A percentile compares a stretch with the other conserved stretches of the same genome.
Conservation (phyloP, 2,113 vertebrate genomes). For the Corvus cornix region DNA sequence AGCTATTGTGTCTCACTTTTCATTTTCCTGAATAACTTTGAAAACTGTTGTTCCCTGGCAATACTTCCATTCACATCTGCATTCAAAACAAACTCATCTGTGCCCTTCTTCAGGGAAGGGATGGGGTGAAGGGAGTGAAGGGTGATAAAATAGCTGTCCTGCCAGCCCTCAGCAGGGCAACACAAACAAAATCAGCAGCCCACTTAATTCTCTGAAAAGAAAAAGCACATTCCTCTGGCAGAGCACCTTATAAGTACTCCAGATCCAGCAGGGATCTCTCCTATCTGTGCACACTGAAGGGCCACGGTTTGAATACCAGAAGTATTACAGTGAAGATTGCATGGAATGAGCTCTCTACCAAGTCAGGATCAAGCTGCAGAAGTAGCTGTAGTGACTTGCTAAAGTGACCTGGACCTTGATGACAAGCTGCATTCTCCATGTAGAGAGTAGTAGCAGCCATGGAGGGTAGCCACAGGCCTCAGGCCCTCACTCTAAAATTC, state of each 20-base stretch:
- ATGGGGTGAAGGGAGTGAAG: not conserved
- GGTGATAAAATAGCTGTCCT: not conserved
- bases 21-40: not conserved
- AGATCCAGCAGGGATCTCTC: not conserved
- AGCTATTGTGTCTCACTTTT: not conserved
- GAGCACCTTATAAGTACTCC: not conserved
- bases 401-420: not conserved
- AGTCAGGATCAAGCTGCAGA: not conserved
- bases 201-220: not conserved
- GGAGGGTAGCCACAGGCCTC: not conserved
- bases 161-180: not conserved
- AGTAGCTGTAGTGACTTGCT: not conserved
- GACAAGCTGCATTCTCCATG: not conserved
- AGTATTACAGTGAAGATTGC: not conserved
- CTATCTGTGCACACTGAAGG: conserved; percentile 15
- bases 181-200: conserved; percentile 13
- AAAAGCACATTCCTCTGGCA: not conserved
- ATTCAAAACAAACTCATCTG: not conserved
- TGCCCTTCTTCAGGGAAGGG: not conserved
- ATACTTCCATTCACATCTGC: not conserved
- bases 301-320: conserved; percentile 6
- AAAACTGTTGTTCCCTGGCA: not conserved
- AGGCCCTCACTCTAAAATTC: not conserved
- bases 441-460: not conserved
- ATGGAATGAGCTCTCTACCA: not conserved